phyloP scores from a whole-genome alignment of 2,888 invertebrate genomes.

The Achlya flavicornis region DNA sequence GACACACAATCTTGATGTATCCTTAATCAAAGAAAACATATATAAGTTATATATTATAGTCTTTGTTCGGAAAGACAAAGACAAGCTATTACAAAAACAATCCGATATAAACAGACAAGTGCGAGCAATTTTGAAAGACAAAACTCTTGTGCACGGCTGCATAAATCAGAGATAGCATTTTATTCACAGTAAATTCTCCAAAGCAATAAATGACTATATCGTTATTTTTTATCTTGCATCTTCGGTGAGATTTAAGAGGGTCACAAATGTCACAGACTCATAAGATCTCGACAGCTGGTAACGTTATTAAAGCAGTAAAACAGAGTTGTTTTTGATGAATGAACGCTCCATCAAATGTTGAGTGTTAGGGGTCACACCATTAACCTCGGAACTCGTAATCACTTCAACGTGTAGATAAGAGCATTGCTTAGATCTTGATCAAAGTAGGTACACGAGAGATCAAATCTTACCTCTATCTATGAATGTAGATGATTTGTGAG shows the following conservation, averaged over 20 bases:
- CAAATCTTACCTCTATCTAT: not conserved
- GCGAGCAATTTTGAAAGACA: not conserved
- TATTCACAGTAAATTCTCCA: not conserved
- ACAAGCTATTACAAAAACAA: not conserved
- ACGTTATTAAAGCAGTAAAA: constrained; percentile 27
- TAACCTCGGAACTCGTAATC: constrained; percentile 36
- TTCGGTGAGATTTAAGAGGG: constrained; percentile 20
- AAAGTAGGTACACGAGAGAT: not conserved
- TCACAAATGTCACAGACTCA: constrained; percentile 24
- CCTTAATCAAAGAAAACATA: too few relatives aligned
- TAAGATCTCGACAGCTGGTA: constrained; percentile 22
- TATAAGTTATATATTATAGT: too few relatives aligned
- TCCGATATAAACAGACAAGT: not conserved
- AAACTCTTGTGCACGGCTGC: not conserved
- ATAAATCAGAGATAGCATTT: not conserved
- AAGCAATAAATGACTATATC: not conserved
- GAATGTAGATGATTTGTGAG: constrained; percentile 7
- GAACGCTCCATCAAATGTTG: constrained; percentile 24
- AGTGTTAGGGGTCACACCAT: constrained; percentile 45
- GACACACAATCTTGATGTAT: too few relatives aligned
- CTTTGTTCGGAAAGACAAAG: too few relatives aligned
- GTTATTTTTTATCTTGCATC: constrained; percentile 3
- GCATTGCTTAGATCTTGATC: constrained; percentile 8
- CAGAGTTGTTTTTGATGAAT: constrained; percentile 33
- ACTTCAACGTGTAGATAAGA: constrained; percentile 5